Percentiles rank a stretch among this genome's conserved stretches.
Evolutionary conservation across 1,140 invertebrate genomes (phyloP).

Genomic region (Drosophila kohkoa): DNA sequence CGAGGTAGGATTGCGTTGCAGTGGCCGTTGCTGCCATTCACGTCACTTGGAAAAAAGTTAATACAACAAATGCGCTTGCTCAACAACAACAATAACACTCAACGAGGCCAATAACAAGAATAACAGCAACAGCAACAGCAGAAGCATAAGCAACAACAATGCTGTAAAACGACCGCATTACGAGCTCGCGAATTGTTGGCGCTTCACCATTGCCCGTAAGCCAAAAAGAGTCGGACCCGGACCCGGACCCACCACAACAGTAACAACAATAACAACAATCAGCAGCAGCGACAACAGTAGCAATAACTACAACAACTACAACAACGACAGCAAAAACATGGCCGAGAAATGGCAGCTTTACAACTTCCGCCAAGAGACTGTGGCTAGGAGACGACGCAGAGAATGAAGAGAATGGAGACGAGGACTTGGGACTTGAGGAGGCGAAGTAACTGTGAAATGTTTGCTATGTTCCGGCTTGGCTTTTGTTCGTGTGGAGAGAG

Average conservation of each 20-base stretch:
- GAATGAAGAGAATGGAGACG: neutral
- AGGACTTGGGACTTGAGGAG: neutral
- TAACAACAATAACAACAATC: conserved; percentile 49
- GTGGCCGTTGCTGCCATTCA: conserved; percentile 52
- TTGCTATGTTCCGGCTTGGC: conserved; percentile 42
- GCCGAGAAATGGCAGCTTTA: conserved; percentile 83
- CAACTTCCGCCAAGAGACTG: conserved; percentile 77
- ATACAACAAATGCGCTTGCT: conserved; percentile 77
- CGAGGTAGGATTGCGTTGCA: conserved; percentile 2
- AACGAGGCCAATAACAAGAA: conserved; percentile 26
- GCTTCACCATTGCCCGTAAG: conserved; percentile 52
- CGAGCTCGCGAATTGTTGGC: conserved; percentile 79
- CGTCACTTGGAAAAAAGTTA: conserved; percentile 78
- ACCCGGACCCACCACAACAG: conserved; percentile 41
- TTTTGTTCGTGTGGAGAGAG: conserved; percentile 18
- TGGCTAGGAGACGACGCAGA: conserved; percentile 39
- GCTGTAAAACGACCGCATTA: conserved; percentile 80
- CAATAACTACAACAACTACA: conserved; percentile 60
- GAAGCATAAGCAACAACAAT: conserved; percentile 57
- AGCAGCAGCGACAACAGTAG: conserved; percentile 12
- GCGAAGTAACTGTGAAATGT: conserved; percentile 55
- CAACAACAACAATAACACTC: conserved; percentile 44
- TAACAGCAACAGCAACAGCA: conserved; percentile 47
- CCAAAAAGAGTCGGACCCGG: conserved; percentile 58
- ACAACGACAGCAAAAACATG: conserved; percentile 64